Evolutionary conservation across 2,797 vertebrate species (phyloP).

Genomic region (Emydoidea blandingii): DNA sequence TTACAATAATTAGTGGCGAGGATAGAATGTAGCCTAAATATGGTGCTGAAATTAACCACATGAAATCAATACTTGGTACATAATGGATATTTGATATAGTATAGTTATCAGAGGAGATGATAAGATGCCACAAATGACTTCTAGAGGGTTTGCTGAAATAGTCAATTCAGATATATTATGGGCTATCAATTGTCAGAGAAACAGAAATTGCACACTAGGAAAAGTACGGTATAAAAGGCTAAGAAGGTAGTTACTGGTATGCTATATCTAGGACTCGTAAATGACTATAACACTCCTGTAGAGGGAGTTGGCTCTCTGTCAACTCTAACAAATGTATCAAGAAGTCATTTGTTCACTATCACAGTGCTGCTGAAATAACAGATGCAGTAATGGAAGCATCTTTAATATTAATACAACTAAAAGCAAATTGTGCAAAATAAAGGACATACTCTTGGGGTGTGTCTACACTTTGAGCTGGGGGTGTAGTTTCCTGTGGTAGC

Average conservation of each 20-base stretch:
- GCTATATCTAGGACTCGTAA: not conserved
- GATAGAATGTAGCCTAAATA: not conserved
- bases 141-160: not conserved
- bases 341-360: not conserved
- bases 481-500: not conserved
- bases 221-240: not conserved
- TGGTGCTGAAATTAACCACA: not conserved
- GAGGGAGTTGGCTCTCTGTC: constrained; percentile 2
- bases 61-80: not conserved
- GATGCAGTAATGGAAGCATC: not conserved
- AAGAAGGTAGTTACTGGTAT: not conserved
- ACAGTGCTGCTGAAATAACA: not conserved
- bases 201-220: not conserved
- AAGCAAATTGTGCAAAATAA: not conserved
- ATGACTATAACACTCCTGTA: not conserved
- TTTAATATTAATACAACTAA: not conserved
- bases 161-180: not conserved
- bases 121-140: not conserved
- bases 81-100: not conserved
- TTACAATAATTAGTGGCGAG: not conserved
- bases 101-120: not conserved
- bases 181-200: not conserved
- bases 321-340: not conserved
- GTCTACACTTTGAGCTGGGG: not conserved
- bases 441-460: not conserved